A percentile compares a stretch with the other conserved stretches of the same genome.
Conservation (phyloP, 2,888 invertebrate genomes). For the Thysanoteuthis rhombus region DNA sequence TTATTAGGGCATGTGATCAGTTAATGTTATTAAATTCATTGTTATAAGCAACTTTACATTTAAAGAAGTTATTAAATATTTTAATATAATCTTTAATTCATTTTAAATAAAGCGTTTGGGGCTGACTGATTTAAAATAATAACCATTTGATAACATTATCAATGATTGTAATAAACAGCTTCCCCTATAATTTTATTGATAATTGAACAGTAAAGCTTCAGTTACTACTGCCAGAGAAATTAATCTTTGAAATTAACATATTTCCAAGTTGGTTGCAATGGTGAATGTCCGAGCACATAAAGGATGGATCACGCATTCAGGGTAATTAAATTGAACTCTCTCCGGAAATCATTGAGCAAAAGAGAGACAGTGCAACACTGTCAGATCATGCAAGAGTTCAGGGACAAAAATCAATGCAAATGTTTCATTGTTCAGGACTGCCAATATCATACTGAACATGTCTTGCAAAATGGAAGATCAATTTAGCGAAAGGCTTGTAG, state of each 20-base stretch:
- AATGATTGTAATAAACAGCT: too few species aligned
- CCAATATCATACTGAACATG: not conserved
- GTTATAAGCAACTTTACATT: too few species aligned
- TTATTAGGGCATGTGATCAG: too few species aligned
- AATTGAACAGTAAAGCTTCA: not conserved
- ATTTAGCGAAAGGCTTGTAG: not conserved
- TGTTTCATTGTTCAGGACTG: not conserved
- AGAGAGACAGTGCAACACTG: not conserved
- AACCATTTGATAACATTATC: too few species aligned
- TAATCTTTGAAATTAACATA: not conserved
- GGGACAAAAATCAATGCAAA: not conserved
- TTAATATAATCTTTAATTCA: too few species aligned
- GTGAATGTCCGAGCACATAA: not conserved
- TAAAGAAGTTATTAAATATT: too few species aligned
- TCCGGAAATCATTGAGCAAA: not conserved
- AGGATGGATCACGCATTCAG: not conserved
- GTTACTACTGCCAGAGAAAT: not conserved
- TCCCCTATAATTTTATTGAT: too few species aligned
- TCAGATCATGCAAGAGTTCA: too few species aligned
- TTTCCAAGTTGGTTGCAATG: not conserved
- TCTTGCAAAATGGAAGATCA: slow-evolving; percentile 12
- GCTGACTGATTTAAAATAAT: too few species aligned
- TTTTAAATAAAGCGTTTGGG: too few species aligned
- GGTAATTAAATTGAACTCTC: not conserved
- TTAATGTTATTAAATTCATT: too few species aligned